Conservation (phyloP, 2,797 vertebrate genomes). For the Trachurus trachurus region DNA sequence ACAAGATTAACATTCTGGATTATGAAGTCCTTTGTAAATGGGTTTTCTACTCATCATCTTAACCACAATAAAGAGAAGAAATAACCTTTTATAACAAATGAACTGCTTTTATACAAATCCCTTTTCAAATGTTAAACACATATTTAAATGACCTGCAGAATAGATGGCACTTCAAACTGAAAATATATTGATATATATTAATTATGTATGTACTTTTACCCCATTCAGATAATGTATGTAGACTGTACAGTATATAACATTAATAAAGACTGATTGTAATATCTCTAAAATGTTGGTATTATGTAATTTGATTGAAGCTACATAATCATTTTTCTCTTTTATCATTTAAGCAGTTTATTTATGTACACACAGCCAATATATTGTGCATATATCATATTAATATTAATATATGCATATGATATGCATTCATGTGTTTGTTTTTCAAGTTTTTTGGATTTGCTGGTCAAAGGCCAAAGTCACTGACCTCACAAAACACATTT, state of each 20-base stretch:
- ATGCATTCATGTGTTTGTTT: too few relatives aligned
- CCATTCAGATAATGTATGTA: slow-evolving; percentile 55
- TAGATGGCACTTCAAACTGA: slow-evolving; percentile 46
- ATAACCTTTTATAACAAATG: slow-evolving; percentile 55
- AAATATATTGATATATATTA: slow-evolving; percentile 51
- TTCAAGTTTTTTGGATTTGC: too few relatives aligned
- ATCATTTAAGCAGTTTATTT: neutral
- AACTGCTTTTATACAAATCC: slow-evolving; percentile 65
- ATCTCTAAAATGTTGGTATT: slow-evolving; percentile 23
- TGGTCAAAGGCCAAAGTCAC: too few relatives aligned
- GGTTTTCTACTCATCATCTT: slow-evolving; percentile 55
- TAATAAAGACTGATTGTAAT: slow-evolving; percentile 69
- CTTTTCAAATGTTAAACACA: slow-evolving; percentile 45
- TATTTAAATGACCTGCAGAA: slow-evolving; percentile 53
- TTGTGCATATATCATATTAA: too few relatives aligned
- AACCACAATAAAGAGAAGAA: slow-evolving; percentile 39
- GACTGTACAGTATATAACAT: slow-evolving; percentile 61
- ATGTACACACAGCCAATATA: too few relatives aligned
- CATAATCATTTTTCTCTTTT: neutral
- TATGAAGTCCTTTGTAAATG: slow-evolving; percentile 26
- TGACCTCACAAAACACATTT: too few relatives aligned
- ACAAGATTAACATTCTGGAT: slow-evolving; percentile 50
- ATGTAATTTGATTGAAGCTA: slow-evolving; percentile 8
- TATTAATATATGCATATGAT: too few relatives aligned
- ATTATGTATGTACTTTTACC: slow-evolving; percentile 60